A percentile compares a stretch with the other conserved stretches of the same genome.
Evolutionary conservation across 1,140 invertebrate species (phyloP).

Genomic region (Drosophila biarmipes): DNA sequence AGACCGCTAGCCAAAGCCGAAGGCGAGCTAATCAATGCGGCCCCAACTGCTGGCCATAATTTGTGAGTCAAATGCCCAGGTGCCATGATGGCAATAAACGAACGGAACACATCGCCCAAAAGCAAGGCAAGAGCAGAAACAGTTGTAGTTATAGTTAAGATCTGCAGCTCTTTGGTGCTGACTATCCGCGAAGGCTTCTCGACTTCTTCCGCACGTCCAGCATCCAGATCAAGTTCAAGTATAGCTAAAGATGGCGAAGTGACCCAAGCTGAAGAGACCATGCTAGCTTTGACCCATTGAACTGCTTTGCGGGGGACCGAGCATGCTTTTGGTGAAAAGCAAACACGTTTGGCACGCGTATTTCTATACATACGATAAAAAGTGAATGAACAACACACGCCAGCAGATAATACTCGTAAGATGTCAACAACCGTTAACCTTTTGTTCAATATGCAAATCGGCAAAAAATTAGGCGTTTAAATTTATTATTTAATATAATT

Average conservation of each 20-base stretch:
- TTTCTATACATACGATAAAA: slow-evolving; percentile 18
- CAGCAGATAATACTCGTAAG: slow-evolving; percentile 9
- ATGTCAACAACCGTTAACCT: slow-evolving; percentile 2
- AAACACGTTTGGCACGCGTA: slow-evolving; percentile 47
- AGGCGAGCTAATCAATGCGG: slow-evolving; percentile 68
- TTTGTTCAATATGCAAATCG: background rate
- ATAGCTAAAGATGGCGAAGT: slow-evolving; percentile 6
- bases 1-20: slow-evolving; percentile 56
- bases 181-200: slow-evolving; percentile 34
- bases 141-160: slow-evolving; percentile 40
- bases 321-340: slow-evolving; percentile 17
- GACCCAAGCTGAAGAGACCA: slow-evolving; percentile 40
- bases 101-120: slow-evolving; percentile 61
- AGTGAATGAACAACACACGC: slow-evolving; percentile 25
- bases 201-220: slow-evolving; percentile 56
- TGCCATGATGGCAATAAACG: slow-evolving; percentile 68
- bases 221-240: slow-evolving; percentile 75
- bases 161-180: slow-evolving; percentile 33
- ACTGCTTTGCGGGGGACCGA: slow-evolving; percentile 46
- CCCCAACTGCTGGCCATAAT: slow-evolving; percentile 49
- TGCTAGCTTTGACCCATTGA: slow-evolving; percentile 63
- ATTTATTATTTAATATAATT: background rate
- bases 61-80: slow-evolving; percentile 68
- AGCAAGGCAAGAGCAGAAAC: slow-evolving; percentile 26
- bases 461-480: background rate